A percentile compares a stretch with the other conserved stretches of the same genome.
Evolutionary conservation across 2,113 vertebrate genomes (phyloP).

Genomic region (Epinephelus moara): DNA sequence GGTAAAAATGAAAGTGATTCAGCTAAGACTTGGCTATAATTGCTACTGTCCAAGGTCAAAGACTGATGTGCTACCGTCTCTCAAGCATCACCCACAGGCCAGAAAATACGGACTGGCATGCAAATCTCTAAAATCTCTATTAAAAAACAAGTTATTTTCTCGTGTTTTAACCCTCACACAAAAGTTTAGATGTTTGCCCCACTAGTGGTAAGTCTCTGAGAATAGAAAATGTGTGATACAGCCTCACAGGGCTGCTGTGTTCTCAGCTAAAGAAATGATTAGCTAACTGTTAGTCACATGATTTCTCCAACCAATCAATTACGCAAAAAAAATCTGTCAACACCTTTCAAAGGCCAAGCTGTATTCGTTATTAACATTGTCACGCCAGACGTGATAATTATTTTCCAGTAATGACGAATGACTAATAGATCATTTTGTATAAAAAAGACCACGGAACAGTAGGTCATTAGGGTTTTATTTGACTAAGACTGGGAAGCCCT

Average conservation of each 20-base stretch:
- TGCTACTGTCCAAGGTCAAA: not conserved
- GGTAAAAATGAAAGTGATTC: not conserved
- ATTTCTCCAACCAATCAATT: not conserved
- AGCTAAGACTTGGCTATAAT: not conserved
- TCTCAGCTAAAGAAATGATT: not conserved
- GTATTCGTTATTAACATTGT: slow-evolving; percentile 2
- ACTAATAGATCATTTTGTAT: slow-evolving; percentile 23
- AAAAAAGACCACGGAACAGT: not conserved
- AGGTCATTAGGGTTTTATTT: slow-evolving; percentile 1
- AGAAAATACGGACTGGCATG: slow-evolving; percentile 12
- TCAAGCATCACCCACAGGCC: not conserved
- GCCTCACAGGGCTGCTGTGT: not conserved
- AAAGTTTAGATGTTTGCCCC: not conserved
- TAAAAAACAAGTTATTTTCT: not conserved
- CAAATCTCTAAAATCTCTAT: slow-evolving; percentile 9
- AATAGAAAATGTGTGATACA: slow-evolving; percentile 1
- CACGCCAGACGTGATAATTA: slow-evolving; percentile 1
- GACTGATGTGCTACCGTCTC: not conserved
- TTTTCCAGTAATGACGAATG: slow-evolving; percentile 20
- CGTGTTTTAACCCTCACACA: slow-evolving; percentile 7
- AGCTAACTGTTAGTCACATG: not conserved
- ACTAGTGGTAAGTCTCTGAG: not conserved
- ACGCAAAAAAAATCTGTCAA: not conserved
- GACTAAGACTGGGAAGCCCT: not conserved
- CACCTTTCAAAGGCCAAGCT: not conserved